phyloP scores from a whole-genome alignment of 2,113 vertebrate genomes.

The Podocnemis expansa region DNA sequence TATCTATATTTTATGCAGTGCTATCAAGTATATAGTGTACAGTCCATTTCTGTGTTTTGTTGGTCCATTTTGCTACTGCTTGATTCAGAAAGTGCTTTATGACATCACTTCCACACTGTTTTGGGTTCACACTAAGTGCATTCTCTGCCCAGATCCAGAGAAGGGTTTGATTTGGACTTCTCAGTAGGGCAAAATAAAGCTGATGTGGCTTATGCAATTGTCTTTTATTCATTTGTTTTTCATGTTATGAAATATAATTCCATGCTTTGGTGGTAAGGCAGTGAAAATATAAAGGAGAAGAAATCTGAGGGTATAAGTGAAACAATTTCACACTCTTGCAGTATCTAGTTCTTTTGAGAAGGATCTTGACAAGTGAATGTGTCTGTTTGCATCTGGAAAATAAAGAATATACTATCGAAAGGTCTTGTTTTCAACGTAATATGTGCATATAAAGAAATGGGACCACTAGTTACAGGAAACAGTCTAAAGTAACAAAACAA shows the following conservation, averaged over 20 bases:
- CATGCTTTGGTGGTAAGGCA: neutral
- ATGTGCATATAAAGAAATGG: neutral
- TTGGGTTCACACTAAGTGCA: neutral
- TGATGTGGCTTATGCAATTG: neutral
- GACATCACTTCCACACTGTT: neutral
- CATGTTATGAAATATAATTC: neutral
- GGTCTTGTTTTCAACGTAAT: neutral
- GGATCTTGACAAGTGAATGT: neutral
- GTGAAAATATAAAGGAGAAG: neutral
- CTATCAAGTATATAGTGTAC: neutral
- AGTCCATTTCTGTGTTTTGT: neutral
- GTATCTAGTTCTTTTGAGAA: neutral
- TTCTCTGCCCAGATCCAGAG: neutral
- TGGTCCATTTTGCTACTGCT: neutral
- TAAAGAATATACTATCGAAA: too few relatives aligned
- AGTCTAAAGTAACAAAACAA: too few relatives aligned
- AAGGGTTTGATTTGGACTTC: neutral
- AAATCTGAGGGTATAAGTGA: neutral
- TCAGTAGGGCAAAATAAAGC: neutral
- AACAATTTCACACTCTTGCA: neutral
- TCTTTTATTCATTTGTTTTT: neutral
- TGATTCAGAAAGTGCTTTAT: neutral
- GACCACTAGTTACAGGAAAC: neutral
- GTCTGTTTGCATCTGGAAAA: neutral
- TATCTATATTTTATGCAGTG: neutral